Evolutionary conservation across 23 tunicate genomes (phyloP).

Genomic region (Clavelina lepadiformis): DNA sequence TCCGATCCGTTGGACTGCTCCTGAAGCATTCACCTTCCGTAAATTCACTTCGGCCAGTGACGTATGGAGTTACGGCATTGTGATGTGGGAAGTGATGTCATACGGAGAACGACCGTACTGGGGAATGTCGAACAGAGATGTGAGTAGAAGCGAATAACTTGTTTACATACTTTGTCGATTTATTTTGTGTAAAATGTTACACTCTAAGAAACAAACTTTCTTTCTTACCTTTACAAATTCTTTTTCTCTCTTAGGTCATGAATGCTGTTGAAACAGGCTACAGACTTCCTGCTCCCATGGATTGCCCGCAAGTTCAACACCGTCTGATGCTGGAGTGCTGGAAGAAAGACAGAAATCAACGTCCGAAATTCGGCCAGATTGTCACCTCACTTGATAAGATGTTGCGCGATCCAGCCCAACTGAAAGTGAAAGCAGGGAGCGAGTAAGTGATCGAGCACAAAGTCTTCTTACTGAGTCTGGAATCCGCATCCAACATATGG

Average conservation of each 20-base stretch:
- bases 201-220: background rate
- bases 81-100: constrained; percentile 99
- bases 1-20: constrained; percentile 97
- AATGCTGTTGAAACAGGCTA: constrained; percentile 87
- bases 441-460: no score
- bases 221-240: background rate
- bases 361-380: constrained; percentile 89
- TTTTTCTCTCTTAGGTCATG: constrained; percentile 78
- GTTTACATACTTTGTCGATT: background rate
- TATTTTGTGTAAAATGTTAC: background rate
- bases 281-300: constrained; percentile 93
- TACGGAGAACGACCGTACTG: constrained; percentile 99
- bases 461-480: no score
- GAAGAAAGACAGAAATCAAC: constrained; percentile 90
- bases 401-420: constrained; percentile 68
- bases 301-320: constrained; percentile 92
- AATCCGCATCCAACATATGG: no score
- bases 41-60: constrained; percentile 96
- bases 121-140: constrained; percentile 99
- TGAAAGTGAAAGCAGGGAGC: constrained; percentile 34
- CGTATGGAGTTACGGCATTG: constrained; percentile 99
- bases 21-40: constrained; percentile 92
- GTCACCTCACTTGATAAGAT: constrained; percentile 66
- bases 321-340: constrained; percentile 94
- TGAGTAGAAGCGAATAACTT: constrained; percentile 18